These are phyloP conservation scores for Eurytoma californica DNA, from an alignment of 2,888 invertebrate genomes.

Conservation along the genomic window DNA sequence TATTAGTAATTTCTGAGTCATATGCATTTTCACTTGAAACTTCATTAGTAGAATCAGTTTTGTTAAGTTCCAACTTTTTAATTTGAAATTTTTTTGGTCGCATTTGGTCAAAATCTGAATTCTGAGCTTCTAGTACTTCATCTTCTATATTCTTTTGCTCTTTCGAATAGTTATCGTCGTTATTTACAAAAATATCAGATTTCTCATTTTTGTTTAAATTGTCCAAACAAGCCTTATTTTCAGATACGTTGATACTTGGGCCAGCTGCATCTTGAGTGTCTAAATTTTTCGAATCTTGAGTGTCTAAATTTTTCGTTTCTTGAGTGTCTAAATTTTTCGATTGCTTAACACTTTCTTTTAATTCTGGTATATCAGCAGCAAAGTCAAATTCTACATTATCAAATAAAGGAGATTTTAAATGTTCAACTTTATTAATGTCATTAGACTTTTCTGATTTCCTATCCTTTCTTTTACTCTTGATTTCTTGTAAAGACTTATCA, in stretches of 20 bases:
- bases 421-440: not conserved
- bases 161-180: conserved; percentile 17
- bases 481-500: conserved; percentile 58
- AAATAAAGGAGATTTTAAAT: conserved; percentile 5
- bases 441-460: not conserved
- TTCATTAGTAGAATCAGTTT: conserved; percentile 61
- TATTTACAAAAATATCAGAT: conserved; percentile 24
- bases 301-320: too few relatives aligned
- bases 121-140: not conserved
- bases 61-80: conserved; percentile 72
- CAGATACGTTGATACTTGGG: conserved; percentile 55
- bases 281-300: conserved; percentile 22
- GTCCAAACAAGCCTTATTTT: conserved; percentile 13
- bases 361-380: conserved; percentile 27
- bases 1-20: not conserved
- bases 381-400: conserved; percentile 48
- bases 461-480: conserved; percentile 53
- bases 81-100: conserved; percentile 72
- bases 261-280: conserved; percentile 37
- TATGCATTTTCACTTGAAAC: conserved; percentile 58
- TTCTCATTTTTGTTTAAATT: conserved; percentile 22
- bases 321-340: conserved; percentile 5
- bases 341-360: conserved; percentile 5
- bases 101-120: conserved; percentile 61
- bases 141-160: conserved; percentile 11